These are phyloP conservation scores for Hemibagrus guttatus DNA, from an alignment of 2,797 vertebrate genomes.

Conservation along the genomic window DNA sequence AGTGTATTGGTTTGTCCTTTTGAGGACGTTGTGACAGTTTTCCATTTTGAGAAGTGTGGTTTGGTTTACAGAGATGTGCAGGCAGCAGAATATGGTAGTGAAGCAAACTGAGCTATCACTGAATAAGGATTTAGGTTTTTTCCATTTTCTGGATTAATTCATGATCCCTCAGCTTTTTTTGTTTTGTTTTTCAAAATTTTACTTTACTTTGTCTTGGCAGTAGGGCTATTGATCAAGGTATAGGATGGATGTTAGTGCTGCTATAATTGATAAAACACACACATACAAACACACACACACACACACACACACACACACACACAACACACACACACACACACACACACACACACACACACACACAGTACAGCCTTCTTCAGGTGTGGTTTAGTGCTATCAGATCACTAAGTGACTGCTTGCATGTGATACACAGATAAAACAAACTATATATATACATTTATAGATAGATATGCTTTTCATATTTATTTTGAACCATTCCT, in stretches of 20 bases:
- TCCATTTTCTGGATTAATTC: neutral
- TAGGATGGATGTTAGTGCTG: constrained; percentile 63
- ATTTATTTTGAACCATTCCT: constrained; percentile 59
- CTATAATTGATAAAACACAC: constrained; percentile 55
- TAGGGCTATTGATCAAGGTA: constrained; percentile 61
- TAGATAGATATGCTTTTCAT: constrained; percentile 65
- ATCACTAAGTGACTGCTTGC: constrained; percentile 96
- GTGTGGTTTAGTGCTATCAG: constrained; percentile 90
- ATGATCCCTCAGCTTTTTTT: neutral
- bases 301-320: constrained; percentile 55
- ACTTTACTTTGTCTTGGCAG: constrained; percentile 51
- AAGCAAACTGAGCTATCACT: neutral
- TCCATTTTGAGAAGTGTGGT: neutral
- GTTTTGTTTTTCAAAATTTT: constrained; percentile 52
- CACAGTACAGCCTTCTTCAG: constrained; percentile 62
- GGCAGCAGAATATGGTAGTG: neutral
- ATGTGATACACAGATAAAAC: constrained; percentile 89
- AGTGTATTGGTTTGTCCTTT: constrained; percentile 13
- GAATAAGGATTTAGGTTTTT: neutral
- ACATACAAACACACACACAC: constrained; percentile 52
- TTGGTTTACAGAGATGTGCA: neutral
- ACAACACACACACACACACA: constrained; percentile 51
- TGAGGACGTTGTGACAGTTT: neutral
- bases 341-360: constrained; percentile 58
- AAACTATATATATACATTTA: constrained; percentile 74